A percentile compares a stretch with the other conserved stretches of the same genome.
phyloP scores from a whole-genome alignment of 1,140 invertebrate species.

The Drosophila kanapiae region DNA sequence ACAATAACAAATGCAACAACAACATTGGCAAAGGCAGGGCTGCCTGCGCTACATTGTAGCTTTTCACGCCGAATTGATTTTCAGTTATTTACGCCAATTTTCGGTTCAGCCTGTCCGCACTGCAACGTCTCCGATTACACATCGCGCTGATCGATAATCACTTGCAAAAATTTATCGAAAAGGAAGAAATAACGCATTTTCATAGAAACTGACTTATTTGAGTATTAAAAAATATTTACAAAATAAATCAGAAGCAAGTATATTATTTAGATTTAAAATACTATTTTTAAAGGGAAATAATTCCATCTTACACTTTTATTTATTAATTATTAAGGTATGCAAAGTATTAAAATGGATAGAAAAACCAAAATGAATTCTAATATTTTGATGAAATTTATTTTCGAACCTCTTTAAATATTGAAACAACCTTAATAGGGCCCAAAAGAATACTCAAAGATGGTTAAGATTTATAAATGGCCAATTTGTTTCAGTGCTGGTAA shows the following conservation, averaged over 20 bases:
- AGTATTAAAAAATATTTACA: neutral
- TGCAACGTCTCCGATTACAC: conserved; percentile 51
- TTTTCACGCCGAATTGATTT: conserved; percentile 81
- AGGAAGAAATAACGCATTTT: neutral
- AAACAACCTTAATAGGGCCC: too few relatives aligned
- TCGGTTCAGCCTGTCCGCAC: conserved; percentile 38
- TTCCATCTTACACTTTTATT: too few relatives aligned
- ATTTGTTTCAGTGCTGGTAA: neutral
- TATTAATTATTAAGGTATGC: too few relatives aligned
- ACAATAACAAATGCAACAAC: conserved; percentile 12
- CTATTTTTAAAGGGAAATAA: too few relatives aligned
- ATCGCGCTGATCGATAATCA: conserved; percentile 10
- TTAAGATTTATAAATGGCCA: too few relatives aligned
- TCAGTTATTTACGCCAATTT: conserved; percentile 78
- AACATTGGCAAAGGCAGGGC: conserved; percentile 1
- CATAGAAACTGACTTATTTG: neutral
- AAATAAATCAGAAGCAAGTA: neutral
- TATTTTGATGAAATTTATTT: too few relatives aligned
- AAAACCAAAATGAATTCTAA: too few relatives aligned
- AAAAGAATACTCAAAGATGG: too few relatives aligned
- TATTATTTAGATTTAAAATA: too few relatives aligned
- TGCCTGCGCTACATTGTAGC: conserved; percentile 39
- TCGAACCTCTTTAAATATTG: too few relatives aligned
- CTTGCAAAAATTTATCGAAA: conserved; percentile 3
- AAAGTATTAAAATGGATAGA: too few relatives aligned